phyloP scores from a whole-genome alignment of 2,888 invertebrate genomes.

The Lamproptera curius region DNA sequence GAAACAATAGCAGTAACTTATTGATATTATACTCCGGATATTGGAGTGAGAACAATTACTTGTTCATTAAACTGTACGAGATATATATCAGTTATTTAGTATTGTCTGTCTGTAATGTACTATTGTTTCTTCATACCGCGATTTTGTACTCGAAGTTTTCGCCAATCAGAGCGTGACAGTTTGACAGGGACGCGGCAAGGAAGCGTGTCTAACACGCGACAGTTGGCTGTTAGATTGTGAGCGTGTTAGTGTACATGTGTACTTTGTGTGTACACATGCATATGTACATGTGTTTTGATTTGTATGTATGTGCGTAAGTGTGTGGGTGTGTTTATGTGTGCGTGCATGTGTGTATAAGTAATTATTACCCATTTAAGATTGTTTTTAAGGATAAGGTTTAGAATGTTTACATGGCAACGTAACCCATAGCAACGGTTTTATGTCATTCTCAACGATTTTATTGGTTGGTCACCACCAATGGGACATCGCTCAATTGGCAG shows the following conservation, averaged over 20 bases:
- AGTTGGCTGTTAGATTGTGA: neutral
- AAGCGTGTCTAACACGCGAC: slow-evolving; percentile 1
- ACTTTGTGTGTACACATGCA: neutral
- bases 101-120: slow-evolving; percentile 6
- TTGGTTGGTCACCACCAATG: too few relatives aligned
- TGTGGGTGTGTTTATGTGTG: too few relatives aligned
- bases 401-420: too few relatives aligned
- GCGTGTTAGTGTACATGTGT: neutral
- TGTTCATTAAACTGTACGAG: too few relatives aligned
- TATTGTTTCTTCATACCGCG: slow-evolving; percentile 4
- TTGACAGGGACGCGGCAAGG: slow-evolving; percentile 2
- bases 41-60: neutral
- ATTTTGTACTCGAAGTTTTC: neutral
- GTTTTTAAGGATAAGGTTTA: too few relatives aligned
- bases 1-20: neutral
- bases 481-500: too few relatives aligned
- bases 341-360: too few relatives aligned
- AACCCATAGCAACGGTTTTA: too few relatives aligned
- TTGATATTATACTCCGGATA: neutral
- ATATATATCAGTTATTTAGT: neutral
- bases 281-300: too few relatives aligned
- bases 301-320: too few relatives aligned
- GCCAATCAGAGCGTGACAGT: slow-evolving; percentile 13
- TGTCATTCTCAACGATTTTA: too few relatives aligned
- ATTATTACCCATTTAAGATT: too few relatives aligned